Evolutionary conservation across 2,888 invertebrate species (phyloP).

Genomic region (Biston betularia): DNA sequence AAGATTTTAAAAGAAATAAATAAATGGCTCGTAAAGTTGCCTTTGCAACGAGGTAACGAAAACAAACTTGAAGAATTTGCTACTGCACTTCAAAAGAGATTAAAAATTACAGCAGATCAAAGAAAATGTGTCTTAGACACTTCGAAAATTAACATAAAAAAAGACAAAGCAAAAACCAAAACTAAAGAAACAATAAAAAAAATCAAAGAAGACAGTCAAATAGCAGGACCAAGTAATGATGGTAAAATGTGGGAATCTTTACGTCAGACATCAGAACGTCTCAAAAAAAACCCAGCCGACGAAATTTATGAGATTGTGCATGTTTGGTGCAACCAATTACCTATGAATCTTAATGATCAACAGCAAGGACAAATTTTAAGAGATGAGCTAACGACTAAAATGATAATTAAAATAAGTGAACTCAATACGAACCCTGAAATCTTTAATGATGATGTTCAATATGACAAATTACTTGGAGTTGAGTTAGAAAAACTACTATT

Average conservation of each 20-base stretch:
- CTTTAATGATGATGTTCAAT: slow-evolving; percentile 59
- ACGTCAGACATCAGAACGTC: slow-evolving; percentile 20
- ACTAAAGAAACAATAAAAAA: slow-evolving; percentile 35
- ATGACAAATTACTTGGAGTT: slow-evolving; percentile 57
- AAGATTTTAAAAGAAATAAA: slow-evolving; percentile 61
- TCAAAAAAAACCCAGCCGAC: slow-evolving; percentile 58
- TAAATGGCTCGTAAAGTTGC: slow-evolving; percentile 65
- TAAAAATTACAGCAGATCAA: slow-evolving; percentile 55
- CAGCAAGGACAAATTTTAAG: slow-evolving; percentile 46
- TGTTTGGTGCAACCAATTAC: slow-evolving; percentile 64
- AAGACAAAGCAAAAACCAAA: slow-evolving; percentile 34
- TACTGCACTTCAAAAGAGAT: slow-evolving; percentile 50
- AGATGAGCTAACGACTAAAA: slow-evolving; percentile 58
- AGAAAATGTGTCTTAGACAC: slow-evolving; percentile 55
- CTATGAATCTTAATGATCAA: slow-evolving; percentile 51
- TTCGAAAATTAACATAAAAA: slow-evolving; percentile 29
- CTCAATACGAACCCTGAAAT: slow-evolving; percentile 59
- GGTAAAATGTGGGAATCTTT: slow-evolving; percentile 37
- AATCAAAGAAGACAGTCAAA: slow-evolving; percentile 46
- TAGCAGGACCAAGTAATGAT: slow-evolving; percentile 47
- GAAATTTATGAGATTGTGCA: slow-evolving; percentile 61
- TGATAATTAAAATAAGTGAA: slow-evolving; percentile 67
- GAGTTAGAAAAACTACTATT: slow-evolving; percentile 59
- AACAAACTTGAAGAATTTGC: slow-evolving; percentile 50
- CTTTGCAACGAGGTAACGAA: slow-evolving; percentile 51